Conservation (phyloP, 2,888 invertebrate genomes). For the Drosophila affinis region DNA sequence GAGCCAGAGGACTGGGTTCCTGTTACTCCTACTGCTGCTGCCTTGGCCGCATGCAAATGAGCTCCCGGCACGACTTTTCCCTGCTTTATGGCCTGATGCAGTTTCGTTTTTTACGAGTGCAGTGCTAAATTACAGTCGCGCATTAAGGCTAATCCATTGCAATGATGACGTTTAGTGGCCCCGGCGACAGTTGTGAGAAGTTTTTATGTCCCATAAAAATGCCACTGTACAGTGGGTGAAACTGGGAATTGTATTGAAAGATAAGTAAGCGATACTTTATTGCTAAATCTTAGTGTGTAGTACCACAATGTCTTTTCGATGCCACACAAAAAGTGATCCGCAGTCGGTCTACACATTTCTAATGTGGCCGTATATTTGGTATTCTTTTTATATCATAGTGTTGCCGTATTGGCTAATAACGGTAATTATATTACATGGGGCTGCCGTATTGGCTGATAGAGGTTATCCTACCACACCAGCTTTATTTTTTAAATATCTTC, state of each 20-base stretch:
- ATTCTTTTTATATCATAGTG: too few species aligned
- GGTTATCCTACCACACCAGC: too few species aligned
- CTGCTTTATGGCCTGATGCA: slow-evolving; percentile 59
- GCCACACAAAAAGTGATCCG: too few species aligned
- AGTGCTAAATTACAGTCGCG: slow-evolving; percentile 51
- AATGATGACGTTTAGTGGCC: slow-evolving; percentile 71
- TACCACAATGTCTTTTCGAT: too few species aligned
- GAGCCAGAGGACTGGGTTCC: slow-evolving; percentile 20
- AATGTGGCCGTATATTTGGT: too few species aligned
- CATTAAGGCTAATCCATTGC: slow-evolving; percentile 69
- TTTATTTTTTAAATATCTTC: too few species aligned
- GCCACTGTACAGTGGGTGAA: slow-evolving; percentile 7
- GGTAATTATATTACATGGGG: too few species aligned
- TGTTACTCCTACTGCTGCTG: not conserved
- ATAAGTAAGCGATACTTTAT: not conserved
- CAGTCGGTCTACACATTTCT: too few species aligned
- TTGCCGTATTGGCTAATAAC: too few species aligned
- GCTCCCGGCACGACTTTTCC: slow-evolving; percentile 45
- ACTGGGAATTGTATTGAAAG: not conserved
- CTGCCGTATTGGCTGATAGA: too few species aligned
- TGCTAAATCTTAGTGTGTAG: too few species aligned
- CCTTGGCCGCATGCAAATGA: slow-evolving; percentile 60
- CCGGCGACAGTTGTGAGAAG: slow-evolving; percentile 65
- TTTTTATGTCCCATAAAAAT: slow-evolving; percentile 69
- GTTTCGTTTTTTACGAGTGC: slow-evolving; percentile 45